phyloP scores from a whole-genome alignment of 2,113 vertebrate genomes.

The Heterocephalus glaber region DNA sequence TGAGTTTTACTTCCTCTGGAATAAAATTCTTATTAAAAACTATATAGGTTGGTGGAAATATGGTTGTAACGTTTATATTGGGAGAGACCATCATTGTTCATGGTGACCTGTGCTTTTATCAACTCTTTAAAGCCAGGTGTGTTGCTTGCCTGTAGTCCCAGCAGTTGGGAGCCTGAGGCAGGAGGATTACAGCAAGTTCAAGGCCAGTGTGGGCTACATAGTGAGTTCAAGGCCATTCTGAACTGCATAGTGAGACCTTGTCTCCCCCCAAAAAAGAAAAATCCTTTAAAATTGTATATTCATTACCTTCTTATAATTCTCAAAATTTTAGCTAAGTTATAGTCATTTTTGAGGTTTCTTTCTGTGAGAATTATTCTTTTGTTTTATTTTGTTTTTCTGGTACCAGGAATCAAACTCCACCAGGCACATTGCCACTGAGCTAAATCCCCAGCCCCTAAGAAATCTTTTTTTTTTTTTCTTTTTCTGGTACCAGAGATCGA shows the following conservation, averaged over 20 bases:
- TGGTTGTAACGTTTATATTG: slow-evolving; percentile 1
- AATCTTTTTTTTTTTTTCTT: too few species aligned
- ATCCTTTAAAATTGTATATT: not conserved
- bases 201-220: too few species aligned
- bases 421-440: too few species aligned
- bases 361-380: not conserved
- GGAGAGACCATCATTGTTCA: not conserved
- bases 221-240: too few species aligned
- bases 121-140: not conserved
- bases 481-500: not conserved
- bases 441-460: too few species aligned
- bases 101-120: not conserved
- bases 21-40: slow-evolving; percentile 29
- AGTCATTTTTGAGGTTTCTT: not conserved
- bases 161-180: too few species aligned
- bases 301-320: slow-evolving; percentile 1
- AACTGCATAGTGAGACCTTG: too few species aligned
- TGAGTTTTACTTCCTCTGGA: slow-evolving; percentile 18
- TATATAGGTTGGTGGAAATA: not conserved
- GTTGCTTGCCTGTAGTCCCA: too few species aligned
- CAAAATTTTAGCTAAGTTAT: slow-evolving; percentile 16
- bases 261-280: not conserved
- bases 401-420: too few species aligned
- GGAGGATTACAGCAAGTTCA: too few species aligned
- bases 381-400: not conserved